Conservation (phyloP, 2,797 vertebrate genomes). For the Trichosurus vulpecula region DNA sequence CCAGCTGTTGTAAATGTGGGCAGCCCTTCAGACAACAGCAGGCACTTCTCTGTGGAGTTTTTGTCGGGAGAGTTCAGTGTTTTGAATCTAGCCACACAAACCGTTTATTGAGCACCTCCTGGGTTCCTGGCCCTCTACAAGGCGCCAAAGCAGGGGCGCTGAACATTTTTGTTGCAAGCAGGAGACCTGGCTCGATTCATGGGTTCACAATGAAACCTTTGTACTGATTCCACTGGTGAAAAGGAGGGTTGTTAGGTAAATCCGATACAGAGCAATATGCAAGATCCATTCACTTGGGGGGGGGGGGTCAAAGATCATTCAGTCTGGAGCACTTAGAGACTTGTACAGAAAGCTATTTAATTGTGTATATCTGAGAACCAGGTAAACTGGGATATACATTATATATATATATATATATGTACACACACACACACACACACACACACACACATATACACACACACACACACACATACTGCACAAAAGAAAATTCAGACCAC, state of each 20-base stretch:
- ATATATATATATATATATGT: no score
- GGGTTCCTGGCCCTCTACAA: not conserved
- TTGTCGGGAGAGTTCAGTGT: not conserved
- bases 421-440: no score
- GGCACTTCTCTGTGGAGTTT: not conserved
- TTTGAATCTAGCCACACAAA: not conserved
- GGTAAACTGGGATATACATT: not conserved
- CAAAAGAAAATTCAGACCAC: conserved; percentile 26
- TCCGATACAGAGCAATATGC: not conserved
- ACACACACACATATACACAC: no score
- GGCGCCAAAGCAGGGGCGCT: not conserved
- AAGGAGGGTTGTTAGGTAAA: not conserved
- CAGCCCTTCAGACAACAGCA: not conserved
- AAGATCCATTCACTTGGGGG: not conserved
- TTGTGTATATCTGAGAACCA: not conserved
- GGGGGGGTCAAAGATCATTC: not conserved
- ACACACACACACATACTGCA: not conserved
- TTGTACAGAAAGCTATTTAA: conserved; percentile 16
- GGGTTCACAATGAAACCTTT: conserved; percentile 40
- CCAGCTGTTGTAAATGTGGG: not conserved
- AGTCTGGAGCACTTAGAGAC: not conserved
- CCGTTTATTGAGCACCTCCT: conserved; percentile 45
- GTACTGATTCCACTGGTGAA: not conserved
- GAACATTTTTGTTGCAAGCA: not conserved
- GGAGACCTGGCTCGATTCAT: not conserved